Conservation (phyloP, 1,140 invertebrate species). For the Vollenhovia emeryi region DNA sequence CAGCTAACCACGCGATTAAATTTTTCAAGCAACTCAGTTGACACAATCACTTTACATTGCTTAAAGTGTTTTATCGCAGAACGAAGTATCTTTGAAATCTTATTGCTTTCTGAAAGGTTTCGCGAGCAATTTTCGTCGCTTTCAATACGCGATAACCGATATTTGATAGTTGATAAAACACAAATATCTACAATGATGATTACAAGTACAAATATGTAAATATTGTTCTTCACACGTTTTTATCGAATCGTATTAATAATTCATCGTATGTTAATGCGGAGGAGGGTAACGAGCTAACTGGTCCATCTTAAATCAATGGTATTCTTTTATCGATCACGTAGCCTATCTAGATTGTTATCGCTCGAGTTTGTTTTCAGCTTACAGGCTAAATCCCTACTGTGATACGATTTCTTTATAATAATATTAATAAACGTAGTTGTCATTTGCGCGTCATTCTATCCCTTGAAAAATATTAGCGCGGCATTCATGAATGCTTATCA, state of each 20-base stretch:
- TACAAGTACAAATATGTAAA: not conserved
- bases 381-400: not conserved
- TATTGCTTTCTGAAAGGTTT: not conserved
- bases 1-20: not conserved
- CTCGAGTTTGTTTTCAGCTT: not conserved
- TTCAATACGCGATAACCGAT: not conserved
- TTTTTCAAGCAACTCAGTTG: not conserved
- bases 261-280: not conserved
- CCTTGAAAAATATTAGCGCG: not conserved
- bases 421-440: not conserved
- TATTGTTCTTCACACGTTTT: conserved; percentile 15
- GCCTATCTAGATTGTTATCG: not conserved
- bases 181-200: not conserved
- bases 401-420: not conserved
- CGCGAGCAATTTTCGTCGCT: not conserved
- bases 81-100: not conserved
- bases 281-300: too few relatives aligned
- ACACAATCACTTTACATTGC: not conserved
- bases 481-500: not conserved
- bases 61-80: not conserved
- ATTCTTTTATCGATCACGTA: not conserved
- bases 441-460: not conserved
- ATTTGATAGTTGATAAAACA: not conserved
- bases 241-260: conserved; percentile 11
- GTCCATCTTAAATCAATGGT: not conserved